These are phyloP conservation scores for Periparus ater DNA, from an alignment of 2,797 vertebrate species.

Conservation along the genomic window DNA sequence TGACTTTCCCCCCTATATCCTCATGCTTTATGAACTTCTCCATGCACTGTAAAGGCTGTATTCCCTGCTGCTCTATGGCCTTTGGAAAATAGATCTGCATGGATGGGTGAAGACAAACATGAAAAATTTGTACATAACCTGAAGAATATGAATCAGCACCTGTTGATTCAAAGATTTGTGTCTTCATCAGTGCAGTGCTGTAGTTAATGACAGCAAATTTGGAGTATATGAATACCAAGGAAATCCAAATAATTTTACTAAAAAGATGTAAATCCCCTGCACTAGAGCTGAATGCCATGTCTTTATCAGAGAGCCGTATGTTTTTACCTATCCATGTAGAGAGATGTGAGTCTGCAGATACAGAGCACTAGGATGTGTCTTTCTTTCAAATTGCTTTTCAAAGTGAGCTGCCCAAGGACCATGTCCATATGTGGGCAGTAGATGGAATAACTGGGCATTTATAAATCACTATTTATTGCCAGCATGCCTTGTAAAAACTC, in stretches of 20 bases:
- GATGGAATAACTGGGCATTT: background rate
- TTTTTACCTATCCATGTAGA: background rate
- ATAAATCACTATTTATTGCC: background rate
- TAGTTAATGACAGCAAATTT: background rate
- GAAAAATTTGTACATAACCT: background rate
- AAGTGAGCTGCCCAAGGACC: background rate
- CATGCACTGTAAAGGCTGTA: background rate
- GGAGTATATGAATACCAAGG: background rate
- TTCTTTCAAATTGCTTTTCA: background rate
- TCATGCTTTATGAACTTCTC: background rate
- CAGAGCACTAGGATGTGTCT: background rate
- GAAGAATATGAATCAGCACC: background rate
- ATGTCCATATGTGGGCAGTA: background rate
- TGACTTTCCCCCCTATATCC: background rate
- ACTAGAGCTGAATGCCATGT: background rate
- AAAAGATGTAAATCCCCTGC: background rate
- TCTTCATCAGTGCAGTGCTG: background rate
- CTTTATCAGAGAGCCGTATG: background rate
- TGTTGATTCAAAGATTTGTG: background rate
- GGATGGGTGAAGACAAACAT: background rate
- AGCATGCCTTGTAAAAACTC: background rate
- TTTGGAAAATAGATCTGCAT: background rate
- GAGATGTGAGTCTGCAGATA: accelerated
- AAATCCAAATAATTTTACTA: background rate
- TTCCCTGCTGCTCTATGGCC: background rate